Evolutionary conservation across 2,797 vertebrate genomes (phyloP).

Genomic region (Arrhamphus sclerolepis): DNA sequence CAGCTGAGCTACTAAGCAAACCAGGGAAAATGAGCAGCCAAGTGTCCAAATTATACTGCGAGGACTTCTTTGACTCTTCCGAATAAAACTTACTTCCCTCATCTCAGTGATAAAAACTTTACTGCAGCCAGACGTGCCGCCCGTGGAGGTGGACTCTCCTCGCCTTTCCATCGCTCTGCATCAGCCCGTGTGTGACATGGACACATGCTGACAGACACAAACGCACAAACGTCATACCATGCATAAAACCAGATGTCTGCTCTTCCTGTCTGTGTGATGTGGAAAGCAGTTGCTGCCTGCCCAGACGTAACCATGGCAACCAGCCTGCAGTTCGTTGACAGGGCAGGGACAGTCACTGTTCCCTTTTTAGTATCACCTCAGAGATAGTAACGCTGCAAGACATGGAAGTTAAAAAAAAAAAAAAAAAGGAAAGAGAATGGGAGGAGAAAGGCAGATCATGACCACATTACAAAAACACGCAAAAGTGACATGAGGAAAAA

Average conservation of each 20-base stretch:
- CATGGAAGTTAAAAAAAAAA: conserved; percentile 8
- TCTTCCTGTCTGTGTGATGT: conserved; percentile 66
- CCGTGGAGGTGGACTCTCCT: background rate
- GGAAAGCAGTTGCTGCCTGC: conserved; percentile 57
- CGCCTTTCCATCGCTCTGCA: conserved; percentile 3
- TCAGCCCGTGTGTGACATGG: conserved; percentile 1
- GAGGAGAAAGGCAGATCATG: conserved; percentile 21
- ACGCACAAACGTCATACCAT: conserved; percentile 1
- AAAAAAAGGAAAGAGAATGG: background rate
- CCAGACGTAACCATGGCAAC: conserved; percentile 56
- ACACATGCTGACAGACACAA: conserved; percentile 18
- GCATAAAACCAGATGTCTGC: conserved; percentile 59
- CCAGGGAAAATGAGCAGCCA: too few species aligned
- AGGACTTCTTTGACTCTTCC: too few species aligned
- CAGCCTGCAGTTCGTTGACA: conserved; percentile 44
- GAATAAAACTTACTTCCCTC: too few species aligned
- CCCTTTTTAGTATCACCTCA: conserved; percentile 24
- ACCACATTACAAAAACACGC: background rate
- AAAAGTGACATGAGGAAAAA: background rate
- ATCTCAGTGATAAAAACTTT: too few species aligned
- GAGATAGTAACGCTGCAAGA: conserved; percentile 33
- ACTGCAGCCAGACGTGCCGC: too few species aligned
- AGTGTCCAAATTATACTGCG: too few species aligned
- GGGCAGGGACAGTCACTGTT: conserved; percentile 51
- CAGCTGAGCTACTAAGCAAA: too few species aligned